Evolutionary conservation across 2,113 vertebrate species (phyloP), one percentile per base, ranked within the genome.

Genomic region (Tricholaema leucomelas): DNA sequence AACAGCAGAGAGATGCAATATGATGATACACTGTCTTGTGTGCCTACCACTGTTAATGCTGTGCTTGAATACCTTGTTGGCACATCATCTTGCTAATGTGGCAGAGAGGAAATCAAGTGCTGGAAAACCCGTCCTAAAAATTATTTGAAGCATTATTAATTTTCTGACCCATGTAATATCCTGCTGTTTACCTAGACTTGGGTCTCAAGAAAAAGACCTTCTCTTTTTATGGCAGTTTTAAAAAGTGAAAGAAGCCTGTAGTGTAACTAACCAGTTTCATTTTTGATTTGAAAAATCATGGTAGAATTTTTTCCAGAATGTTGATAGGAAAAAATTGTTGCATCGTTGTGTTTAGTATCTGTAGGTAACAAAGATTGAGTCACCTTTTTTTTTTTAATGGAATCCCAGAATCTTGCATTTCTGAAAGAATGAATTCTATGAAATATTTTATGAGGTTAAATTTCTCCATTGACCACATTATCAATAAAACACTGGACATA

Each of bases 11-110:
- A 27, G 30, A 40, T 48, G 15, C 2, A 59, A 5, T 48, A 18
- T 58, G n/a, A 66, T 63, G 31, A 8, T 2, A 8, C 4, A 8
- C 23, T 18, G 25, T 89, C 33, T 50, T 0, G 0, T 3, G 2
- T 90, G 55, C 63, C 31, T 74, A 0, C 31, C 30, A 8, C 25
- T 83, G 36, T n/a, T 81, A 42, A 23, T 74, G 60, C 27, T 86
- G 52, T 9, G 13, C 18, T 59, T 55, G 0, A 15, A 24, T 55
- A 46, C 35, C 17, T 36, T 4, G 0, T 48, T 42, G 55, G 27
- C 24, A n/a, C 12, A 3, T 60, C 83, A 70, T 90, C 24, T 83
- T 91, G 52, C 27, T n/a, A 10, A 10, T 81, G 24, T 55, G 33
- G 30, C 81, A 55, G 31, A 31, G 21, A 15, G 6, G 5, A 70